A percentile compares a stretch with the other conserved stretches of the same genome.
These are phyloP conservation scores for Heterotis niloticus DNA, from an alignment of 2,113 vertebrate genomes.

Conservation along the genomic window DNA sequence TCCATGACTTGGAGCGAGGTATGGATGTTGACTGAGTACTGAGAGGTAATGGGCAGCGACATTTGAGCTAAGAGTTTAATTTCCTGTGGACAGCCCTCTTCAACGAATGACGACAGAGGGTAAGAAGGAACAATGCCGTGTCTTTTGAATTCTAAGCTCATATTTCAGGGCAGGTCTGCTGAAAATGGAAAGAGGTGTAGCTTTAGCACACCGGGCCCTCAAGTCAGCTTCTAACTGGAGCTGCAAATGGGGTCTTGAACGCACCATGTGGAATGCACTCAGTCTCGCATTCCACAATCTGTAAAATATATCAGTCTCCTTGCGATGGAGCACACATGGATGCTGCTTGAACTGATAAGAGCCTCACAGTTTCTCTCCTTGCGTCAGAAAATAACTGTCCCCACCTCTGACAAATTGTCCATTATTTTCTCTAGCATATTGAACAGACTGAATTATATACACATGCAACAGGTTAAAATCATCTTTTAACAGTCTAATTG, in stretches of 20 bases:
- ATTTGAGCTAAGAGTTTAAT: background rate
- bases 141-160: background rate
- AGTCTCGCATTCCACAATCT: background rate
- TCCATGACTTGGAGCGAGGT: background rate
- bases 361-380: background rate
- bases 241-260: background rate
- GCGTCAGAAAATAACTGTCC: background rate
- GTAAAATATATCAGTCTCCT: background rate
- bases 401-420: background rate
- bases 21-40: background rate
- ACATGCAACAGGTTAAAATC: background rate
- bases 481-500: background rate
- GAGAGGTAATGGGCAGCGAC: background rate
- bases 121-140: background rate
- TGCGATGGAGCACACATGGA: background rate
- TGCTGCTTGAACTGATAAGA: background rate
- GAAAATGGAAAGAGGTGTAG: background rate
- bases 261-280: background rate
- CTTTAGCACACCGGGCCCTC: background rate
- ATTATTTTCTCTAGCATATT: background rate
- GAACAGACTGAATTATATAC: background rate
- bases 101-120: background rate
- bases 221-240: background rate
- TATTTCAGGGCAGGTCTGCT: conserved; percentile 2
- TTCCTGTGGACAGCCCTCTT: background rate